Base-by-base conservation (phyloP, 2,888 invertebrate species). In the Epistrophella euchroma region DNA sequence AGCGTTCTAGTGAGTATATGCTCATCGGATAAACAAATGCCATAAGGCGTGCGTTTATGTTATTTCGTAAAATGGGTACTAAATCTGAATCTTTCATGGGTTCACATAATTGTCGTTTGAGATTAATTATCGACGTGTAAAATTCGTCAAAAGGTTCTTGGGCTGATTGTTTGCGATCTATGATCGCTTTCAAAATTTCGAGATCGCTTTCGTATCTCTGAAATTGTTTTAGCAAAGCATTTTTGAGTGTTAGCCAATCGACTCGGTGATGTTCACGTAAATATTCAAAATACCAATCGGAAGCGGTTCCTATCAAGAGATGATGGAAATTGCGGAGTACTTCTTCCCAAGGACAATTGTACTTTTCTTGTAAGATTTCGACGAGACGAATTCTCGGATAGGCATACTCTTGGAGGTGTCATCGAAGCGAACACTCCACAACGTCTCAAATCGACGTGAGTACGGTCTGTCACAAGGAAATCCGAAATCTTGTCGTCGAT, bases 1-100 rank as follows among this genome's bases (percentile, higher is more conserved):
- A 71, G 5, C 45, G 71, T 19, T 71, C 56, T 28, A 71, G n/a
- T 0, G 71, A 45, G 45, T 47, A n/a, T 9, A 70, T 70, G n/a
- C 25, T 70, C 55, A 70, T 70, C 2, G 56, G 56, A 25, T 52
- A 52, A 28, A 52, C 25, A 7, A 52, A 52, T 32, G 32, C 32
- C 56, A 56, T 56, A 17, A 32, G 56, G 15, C 56, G 56, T 4
- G 32, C n/a, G 25, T 56, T 56, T 32, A 56, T 17, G 2, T 32
- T 56, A 6, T 56, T 56, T 1, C 35, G 9, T 35, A 56, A 11
- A 7, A 56, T 56, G 4, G 56, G 32, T 2, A 56, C 17, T 35
- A 56, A 11, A 7, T 56, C 56, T 1, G 28, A 0, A 9, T 32
- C 55, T 32, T 17, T 35, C 56, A 56, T 32, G 10, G 32, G 32